phyloP scores from a whole-genome alignment of 2,888 invertebrate genomes.

The Coenonympha arcania region DNA sequence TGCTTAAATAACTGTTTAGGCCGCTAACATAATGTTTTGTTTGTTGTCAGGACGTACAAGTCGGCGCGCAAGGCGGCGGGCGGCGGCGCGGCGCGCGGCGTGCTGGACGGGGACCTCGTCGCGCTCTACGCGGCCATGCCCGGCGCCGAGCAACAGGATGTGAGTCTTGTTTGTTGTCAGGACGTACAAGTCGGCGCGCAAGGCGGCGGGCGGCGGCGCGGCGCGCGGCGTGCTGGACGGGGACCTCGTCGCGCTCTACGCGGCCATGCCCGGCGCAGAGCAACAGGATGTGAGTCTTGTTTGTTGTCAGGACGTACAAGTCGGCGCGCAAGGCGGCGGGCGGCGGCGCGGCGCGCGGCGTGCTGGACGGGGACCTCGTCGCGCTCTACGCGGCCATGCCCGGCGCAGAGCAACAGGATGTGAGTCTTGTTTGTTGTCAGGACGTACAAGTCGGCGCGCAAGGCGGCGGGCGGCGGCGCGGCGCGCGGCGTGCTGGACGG shows the following conservation, averaged over 20 bases:
- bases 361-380: slow-evolving; percentile 96
- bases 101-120: slow-evolving; percentile 96
- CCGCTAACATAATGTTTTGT: no score
- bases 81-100: slow-evolving; percentile 87
- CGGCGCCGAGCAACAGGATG: slow-evolving; percentile 85
- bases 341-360: slow-evolving; percentile 87
- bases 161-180: slow-evolving; percentile 61
- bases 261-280: slow-evolving; percentile 85
- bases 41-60: slow-evolving; percentile 79
- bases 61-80: slow-evolving; percentile 76
- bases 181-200: slow-evolving; percentile 80
- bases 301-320: slow-evolving; percentile 78
- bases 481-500: slow-evolving; percentile 95
- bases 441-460: slow-evolving; percentile 80
- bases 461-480: slow-evolving; percentile 80
- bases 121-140: slow-evolving; percentile 87
- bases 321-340: slow-evolving; percentile 76
- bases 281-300: slow-evolving; percentile 79
- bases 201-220: slow-evolving; percentile 80
- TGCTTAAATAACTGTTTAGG: no score
- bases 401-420: slow-evolving; percentile 85
- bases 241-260: slow-evolving; percentile 89
- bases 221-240: slow-evolving; percentile 95
- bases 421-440: slow-evolving; percentile 61
- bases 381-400: slow-evolving; percentile 87